phyloP scores from a whole-genome alignment of 2,113 vertebrate genomes.

The Canis aureus region DNA sequence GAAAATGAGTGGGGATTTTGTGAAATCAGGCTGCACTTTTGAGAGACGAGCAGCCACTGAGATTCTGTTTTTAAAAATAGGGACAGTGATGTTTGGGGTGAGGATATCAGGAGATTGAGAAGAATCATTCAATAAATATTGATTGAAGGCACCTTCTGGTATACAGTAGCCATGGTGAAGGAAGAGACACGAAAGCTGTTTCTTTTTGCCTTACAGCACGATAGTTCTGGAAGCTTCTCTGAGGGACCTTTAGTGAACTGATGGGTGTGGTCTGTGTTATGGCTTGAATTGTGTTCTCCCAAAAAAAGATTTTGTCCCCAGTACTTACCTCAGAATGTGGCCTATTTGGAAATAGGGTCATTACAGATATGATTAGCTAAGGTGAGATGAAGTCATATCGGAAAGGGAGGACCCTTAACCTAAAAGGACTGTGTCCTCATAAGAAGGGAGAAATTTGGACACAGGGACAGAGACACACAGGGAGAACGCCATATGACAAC shows the following conservation, averaged over 20 bases:
- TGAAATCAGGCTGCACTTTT: neutral
- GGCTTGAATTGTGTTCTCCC: neutral
- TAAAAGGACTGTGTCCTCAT: neutral
- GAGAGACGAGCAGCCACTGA: neutral
- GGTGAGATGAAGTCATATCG: neutral
- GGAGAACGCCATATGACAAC: neutral
- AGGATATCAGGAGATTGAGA: neutral
- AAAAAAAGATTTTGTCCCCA: neutral
- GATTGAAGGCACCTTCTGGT: neutral
- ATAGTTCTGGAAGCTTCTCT: neutral
- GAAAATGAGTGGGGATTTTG: neutral
- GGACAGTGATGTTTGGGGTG: neutral
- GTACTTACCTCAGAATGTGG: neutral
- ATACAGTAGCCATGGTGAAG: neutral
- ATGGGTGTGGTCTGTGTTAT: neutral
- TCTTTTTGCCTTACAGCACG: neutral
- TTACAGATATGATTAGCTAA: neutral
- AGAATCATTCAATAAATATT: constrained; percentile 4
- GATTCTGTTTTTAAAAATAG: neutral
- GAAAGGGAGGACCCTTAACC: neutral
- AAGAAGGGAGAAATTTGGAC: neutral
- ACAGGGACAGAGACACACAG: neutral
- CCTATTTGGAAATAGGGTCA: neutral
- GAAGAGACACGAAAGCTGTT: neutral
- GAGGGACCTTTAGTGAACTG: neutral